Evolutionary conservation across 2,797 vertebrate genomes (phyloP).

Genomic region (Chaetophractus vellerosus): DNA sequence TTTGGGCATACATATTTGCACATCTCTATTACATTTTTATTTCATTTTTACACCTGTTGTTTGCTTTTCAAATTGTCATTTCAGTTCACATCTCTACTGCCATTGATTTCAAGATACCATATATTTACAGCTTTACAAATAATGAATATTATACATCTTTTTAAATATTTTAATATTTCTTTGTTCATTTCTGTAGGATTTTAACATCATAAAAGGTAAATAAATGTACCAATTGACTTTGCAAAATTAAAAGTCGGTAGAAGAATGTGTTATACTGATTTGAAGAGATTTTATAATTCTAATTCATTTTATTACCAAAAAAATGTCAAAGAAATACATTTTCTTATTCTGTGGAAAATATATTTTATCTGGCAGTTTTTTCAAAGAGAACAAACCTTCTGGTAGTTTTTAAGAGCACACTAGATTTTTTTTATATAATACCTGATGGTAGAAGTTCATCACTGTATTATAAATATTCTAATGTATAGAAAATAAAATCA

Average conservation of each 20-base stretch:
- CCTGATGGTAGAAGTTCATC: neutral
- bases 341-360: neutral
- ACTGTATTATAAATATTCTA: neutral
- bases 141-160: neutral
- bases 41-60: neutral
- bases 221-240: neutral
- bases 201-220: conserved; percentile 10
- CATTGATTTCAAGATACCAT: neutral
- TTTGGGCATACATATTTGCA: neutral
- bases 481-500: neutral
- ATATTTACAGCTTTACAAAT: neutral
- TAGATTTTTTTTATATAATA: neutral
- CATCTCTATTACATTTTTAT: neutral
- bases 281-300: conserved; percentile 26
- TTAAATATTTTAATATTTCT: neutral
- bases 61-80: neutral
- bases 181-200: neutral
- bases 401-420: neutral
- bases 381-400: neutral
- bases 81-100: neutral
- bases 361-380: neutral
- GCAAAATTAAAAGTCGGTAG: neutral
- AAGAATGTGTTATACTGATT: neutral
- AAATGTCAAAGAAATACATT: neutral
- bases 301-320: neutral